phyloP scores from a whole-genome alignment of 1,140 invertebrate genomes.

The Theocolax elegans region DNA sequence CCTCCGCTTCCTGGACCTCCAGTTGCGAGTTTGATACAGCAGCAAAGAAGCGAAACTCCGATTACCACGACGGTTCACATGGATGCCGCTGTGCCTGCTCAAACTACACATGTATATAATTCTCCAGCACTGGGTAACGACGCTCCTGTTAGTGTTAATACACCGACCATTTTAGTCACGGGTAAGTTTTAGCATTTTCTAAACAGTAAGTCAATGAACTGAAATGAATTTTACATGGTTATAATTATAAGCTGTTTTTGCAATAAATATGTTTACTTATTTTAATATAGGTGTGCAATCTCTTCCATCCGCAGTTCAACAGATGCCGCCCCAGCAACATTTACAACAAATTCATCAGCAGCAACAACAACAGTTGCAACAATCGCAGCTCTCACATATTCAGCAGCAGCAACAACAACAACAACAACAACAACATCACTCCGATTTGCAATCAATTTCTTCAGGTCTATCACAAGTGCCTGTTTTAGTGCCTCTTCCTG shows the following conservation, averaged over 20 bases:
- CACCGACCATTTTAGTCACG: slow-evolving; percentile 25
- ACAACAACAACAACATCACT: slow-evolving; percentile 5
- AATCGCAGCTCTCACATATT: slow-evolving; percentile 4
- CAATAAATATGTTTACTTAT: not conserved
- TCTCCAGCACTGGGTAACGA: slow-evolving; percentile 48
- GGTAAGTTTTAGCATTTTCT: slow-evolving; percentile 5
- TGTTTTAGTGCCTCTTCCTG: slow-evolving; percentile 51
- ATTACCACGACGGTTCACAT: slow-evolving; percentile 24
- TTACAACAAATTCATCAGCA: slow-evolving; percentile 7
- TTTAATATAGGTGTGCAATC: slow-evolving; percentile 27
- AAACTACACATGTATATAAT: slow-evolving; percentile 53
- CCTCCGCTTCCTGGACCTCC: slow-evolving; percentile 55
- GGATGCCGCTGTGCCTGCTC: slow-evolving; percentile 35
- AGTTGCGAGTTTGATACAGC: not conserved
- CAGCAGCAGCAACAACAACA: slow-evolving; percentile 19
- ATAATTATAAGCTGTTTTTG: no score
- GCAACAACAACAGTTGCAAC: slow-evolving; percentile 23
- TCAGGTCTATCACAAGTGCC: slow-evolving; percentile 51
- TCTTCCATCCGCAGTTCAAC: slow-evolving; percentile 13
- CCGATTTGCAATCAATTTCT: slow-evolving; percentile 16
- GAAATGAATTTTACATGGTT: no score
- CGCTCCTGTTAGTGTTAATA: slow-evolving; percentile 44
- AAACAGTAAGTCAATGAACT: not conserved
- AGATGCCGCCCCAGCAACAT: slow-evolving; percentile 20
- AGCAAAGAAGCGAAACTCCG: not conserved